Base-by-base conservation (phyloP, 2,797 vertebrate genomes). In the Crenuchus spilurus region DNA sequence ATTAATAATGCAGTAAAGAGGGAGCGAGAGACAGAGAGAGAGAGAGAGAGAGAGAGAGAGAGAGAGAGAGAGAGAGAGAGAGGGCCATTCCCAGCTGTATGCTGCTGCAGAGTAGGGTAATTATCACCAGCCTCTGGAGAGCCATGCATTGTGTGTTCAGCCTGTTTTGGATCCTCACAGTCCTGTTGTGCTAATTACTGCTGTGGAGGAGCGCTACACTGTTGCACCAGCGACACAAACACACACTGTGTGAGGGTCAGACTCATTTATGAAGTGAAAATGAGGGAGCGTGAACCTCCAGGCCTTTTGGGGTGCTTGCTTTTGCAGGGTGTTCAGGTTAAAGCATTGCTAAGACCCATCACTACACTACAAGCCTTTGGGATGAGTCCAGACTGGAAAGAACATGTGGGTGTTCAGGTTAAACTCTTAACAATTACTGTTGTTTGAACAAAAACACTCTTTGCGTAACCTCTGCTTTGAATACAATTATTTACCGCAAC, bases 181-280 rank as follows among this genome's bases (percentile, higher is more conserved):
- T 74, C 57, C 55, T 74, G 80, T 67, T 52, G 70, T 74, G 79
- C 63, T 82, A 82, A 84, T 83, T 83, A 82, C 80, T 81, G 64
- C 60, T 69, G 64, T 44, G 37, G 57, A 35, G 41, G 58, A 76
- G 73, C 11, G 65, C 55, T 30, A 54, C 66, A 49, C 46, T 31
- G 44, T 76, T 42, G 48, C 41, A 42, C 60, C 30, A 14, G 39
- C 16, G 2, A 48, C 39, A 35, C 63, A 58, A 35, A 55, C 52
- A 76, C 39, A 64, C 63, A 13, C 51, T 2, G 44, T 13, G 28
- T 66, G 42, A 79, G 62, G 69, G 57, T 69, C 74, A 68, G 24
- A 60, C 61, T 79, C 74, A 55, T 77, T 77, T 77, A 72, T 72
- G 35, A 75, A 76, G 68, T 75, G 75, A 69, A 74, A 75, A 58